Percentiles rank a stretch among this genome's conserved stretches.
These are phyloP conservation scores for Craseonycteris thonglongyai DNA, from an alignment of 2,113 vertebrate genomes.

Conservation along the genomic window DNA sequence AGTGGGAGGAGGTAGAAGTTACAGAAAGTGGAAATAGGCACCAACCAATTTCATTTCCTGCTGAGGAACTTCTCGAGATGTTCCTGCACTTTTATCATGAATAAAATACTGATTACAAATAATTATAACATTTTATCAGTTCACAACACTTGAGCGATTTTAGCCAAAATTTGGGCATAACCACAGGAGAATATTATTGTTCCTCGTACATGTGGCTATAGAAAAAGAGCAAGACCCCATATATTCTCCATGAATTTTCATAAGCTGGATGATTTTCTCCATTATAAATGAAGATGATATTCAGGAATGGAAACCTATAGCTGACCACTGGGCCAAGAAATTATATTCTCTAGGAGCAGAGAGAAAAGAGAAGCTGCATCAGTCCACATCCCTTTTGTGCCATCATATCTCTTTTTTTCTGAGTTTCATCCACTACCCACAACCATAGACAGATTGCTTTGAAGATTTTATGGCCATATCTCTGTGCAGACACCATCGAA, in stretches of 20 bases:
- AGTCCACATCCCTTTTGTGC: not conserved
- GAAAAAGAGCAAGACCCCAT: not conserved
- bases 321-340: not conserved
- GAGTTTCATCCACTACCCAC: not conserved
- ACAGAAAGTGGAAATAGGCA: not conserved
- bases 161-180: not conserved
- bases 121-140: not conserved
- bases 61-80: not conserved
- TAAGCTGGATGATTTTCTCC: not conserved
- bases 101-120: not conserved
- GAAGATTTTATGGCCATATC: not conserved
- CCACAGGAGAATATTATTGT: fast-evolving
- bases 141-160: not conserved
- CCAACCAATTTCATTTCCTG: not conserved
- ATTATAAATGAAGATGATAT: not conserved
- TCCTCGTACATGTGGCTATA: not conserved
- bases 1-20: not conserved
- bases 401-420: too few species aligned
- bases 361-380: not conserved
- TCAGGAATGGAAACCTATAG: not conserved
- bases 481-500: not conserved
- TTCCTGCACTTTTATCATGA: not conserved
- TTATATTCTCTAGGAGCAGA: not conserved
- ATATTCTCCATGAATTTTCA: not conserved
- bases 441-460: not conserved